A percentile compares a stretch with the other conserved stretches of the same genome.
Evolutionary conservation across 2,888 invertebrate genomes (phyloP).

Genomic region (Napeogenes sylphis): DNA sequence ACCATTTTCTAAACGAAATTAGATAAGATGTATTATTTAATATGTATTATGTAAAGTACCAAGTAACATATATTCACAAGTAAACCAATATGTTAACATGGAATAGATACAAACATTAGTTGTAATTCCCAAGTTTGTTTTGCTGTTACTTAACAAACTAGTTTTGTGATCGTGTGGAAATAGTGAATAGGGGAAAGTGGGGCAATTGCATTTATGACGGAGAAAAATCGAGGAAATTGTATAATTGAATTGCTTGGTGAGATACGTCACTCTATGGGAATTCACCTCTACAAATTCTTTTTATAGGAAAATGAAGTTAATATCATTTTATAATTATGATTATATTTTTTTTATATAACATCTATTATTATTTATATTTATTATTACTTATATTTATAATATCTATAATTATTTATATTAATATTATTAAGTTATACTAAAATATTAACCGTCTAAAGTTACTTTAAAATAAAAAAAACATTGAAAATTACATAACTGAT

Average conservation of each 20-base stretch:
- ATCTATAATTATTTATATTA: no score
- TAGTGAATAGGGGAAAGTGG: constrained; percentile 38
- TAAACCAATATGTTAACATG: constrained; percentile 16
- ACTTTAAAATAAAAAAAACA: no score
- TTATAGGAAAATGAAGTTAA: no score
- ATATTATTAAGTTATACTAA: no score
- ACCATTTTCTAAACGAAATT: no score
- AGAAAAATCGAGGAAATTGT: constrained; percentile 39
- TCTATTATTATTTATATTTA: no score
- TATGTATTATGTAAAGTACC: no score
- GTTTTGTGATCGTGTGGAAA: constrained; percentile 38
- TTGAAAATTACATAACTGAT: neutral
- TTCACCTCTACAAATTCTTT: neutral
- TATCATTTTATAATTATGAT: no score
- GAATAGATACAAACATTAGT: constrained; percentile 25
- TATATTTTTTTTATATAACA: no score
- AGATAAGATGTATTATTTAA: no score
- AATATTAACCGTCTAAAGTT: no score
- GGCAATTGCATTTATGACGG: constrained; percentile 32
- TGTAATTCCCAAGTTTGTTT: constrained; percentile 29
- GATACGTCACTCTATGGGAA: constrained; percentile 11
- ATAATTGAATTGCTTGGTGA: constrained; percentile 21
- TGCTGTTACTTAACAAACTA: constrained; percentile 38
- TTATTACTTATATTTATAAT: no score
- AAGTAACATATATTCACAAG: neutral